These are phyloP conservation scores for Terebella lapidaria DNA, from an alignment of 2,888 invertebrate genomes.

Conservation along the genomic window DNA sequence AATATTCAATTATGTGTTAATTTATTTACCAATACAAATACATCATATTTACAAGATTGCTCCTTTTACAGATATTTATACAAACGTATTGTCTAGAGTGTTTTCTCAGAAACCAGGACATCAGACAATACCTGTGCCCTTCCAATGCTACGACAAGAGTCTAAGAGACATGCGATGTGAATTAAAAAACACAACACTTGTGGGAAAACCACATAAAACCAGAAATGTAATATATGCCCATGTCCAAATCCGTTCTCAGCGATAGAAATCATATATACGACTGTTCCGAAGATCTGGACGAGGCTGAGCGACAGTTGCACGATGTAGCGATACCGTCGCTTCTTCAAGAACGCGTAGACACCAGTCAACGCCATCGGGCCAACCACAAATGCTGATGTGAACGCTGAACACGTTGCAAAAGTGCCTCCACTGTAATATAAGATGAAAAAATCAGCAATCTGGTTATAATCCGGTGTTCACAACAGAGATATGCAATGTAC, in stretches of 20 bases:
- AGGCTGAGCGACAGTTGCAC: slow-evolving; percentile 44
- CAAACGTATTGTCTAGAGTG: no score
- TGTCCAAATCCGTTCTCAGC: slow-evolving; percentile 39
- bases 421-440: slow-evolving; percentile 47
- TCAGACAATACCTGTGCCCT: no score
- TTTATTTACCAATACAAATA: no score
- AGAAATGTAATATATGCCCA: slow-evolving; percentile 43
- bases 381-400: slow-evolving; percentile 45
- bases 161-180: no score
- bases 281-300: slow-evolving; percentile 49
- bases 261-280: slow-evolving; percentile 43
- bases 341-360: slow-evolving; percentile 32
- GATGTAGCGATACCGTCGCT: slow-evolving; percentile 36
- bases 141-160: no score
- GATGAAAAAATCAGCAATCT: no score
- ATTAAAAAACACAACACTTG: slow-evolving; percentile 47
- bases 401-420: slow-evolving; percentile 47
- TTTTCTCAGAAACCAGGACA: no score
- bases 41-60: no score
- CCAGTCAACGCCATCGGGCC: slow-evolving; percentile 47
- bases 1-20: no score
- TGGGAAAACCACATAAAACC: slow-evolving; percentile 49
- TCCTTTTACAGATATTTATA: no score
- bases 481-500: no score
- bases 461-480: no score